Percentiles rank a stretch among this genome's conserved stretches.
phyloP scores from a whole-genome alignment of 2,113 vertebrate species.

The Chaenogobius annularis region DNA sequence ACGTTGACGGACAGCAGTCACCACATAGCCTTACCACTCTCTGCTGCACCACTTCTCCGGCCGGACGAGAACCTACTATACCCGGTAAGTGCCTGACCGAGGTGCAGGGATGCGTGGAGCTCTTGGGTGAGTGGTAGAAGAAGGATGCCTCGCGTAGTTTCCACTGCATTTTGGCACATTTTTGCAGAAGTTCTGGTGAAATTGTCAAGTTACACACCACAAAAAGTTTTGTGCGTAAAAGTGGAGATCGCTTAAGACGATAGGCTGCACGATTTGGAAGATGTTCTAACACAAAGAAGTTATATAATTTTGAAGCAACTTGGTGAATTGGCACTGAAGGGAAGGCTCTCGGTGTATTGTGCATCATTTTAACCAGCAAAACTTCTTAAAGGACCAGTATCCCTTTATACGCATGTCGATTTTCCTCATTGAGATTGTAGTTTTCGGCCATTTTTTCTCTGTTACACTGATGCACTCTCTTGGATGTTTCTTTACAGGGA shows the following conservation, averaged over 20 bases:
- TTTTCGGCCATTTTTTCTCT: slow-evolving; percentile 21
- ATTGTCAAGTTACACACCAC: not conserved
- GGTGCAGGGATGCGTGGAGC: not conserved
- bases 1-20: slow-evolving; percentile 64
- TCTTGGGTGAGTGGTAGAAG: not conserved
- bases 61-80: slow-evolving; percentile 54
- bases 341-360: not conserved
- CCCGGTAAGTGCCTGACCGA: slow-evolving; percentile 59
- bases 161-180: not conserved
- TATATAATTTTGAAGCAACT: not conserved
- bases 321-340: not conserved
- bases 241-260: not conserved
- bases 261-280: not conserved
- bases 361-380: not conserved
- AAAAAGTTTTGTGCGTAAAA: slow-evolving; percentile 19
- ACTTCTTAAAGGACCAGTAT: not conserved
- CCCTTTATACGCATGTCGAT: slow-evolving; percentile 7
- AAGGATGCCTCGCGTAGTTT: not conserved
- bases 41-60: slow-evolving; percentile 71
- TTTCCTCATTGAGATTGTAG: slow-evolving; percentile 16
- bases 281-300: not conserved
- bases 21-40: slow-evolving; percentile 72
- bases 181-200: not conserved
- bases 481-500: slow-evolving; percentile 75
- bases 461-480: slow-evolving; percentile 61